phyloP scores from a whole-genome alignment of 2,113 vertebrate species.

The Baryphthengus martii region DNA sequence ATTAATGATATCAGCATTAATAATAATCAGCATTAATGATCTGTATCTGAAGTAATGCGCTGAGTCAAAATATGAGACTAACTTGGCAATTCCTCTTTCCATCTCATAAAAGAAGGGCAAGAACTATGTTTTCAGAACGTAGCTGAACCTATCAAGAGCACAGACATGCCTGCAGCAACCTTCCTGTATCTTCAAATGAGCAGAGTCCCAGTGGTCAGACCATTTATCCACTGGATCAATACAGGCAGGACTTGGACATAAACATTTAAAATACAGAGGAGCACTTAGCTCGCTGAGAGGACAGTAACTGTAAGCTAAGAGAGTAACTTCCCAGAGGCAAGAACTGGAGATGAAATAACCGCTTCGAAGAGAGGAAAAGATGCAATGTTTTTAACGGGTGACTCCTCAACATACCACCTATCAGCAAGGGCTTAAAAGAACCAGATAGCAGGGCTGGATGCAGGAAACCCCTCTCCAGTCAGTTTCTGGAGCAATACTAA shows the following conservation, averaged over 20 bases:
- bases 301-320: fast-evolving
- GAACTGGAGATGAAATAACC: not conserved
- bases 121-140: not conserved
- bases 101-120: not conserved
- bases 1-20: too few relatives aligned
- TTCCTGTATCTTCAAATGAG: not conserved
- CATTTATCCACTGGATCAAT: not conserved
- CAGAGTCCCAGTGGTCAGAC: not conserved
- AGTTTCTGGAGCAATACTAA: not conserved
- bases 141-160: not conserved
- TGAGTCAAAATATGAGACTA: not conserved
- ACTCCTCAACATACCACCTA: not conserved
- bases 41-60: not conserved
- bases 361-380: not conserved
- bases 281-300: not conserved
- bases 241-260: not conserved
- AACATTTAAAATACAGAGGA: not conserved
- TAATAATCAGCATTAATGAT: not conserved
- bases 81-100: not conserved
- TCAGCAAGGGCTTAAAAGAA: not conserved
- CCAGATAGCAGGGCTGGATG: not conserved
- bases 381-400: not conserved
- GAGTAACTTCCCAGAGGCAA: not conserved
- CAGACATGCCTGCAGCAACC: not conserved
- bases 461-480: not conserved